Conservation (phyloP, 2,113 vertebrate species). For the Symphodus melops region DNA sequence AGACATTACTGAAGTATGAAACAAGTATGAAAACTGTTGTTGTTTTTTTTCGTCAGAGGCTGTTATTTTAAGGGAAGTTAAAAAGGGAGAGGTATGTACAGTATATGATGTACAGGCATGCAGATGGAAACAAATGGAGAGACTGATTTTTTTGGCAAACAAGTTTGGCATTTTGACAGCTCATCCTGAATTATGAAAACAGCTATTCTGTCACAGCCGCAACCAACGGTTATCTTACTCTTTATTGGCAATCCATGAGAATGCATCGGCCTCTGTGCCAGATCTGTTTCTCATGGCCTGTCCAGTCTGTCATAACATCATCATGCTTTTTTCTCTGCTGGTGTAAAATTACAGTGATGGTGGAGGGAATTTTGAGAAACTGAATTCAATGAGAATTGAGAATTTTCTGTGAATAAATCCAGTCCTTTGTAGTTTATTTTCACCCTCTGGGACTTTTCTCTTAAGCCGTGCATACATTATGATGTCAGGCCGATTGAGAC, state of each 20-base stretch:
- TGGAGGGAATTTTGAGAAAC: neutral
- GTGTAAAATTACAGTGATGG: neutral
- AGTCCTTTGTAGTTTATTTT: no score
- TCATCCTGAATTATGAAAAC: conserved; percentile 53
- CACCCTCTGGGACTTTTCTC: no score
- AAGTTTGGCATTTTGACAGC: conserved; percentile 15
- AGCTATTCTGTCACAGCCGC: conserved; percentile 38
- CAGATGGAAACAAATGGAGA: conserved; percentile 13
- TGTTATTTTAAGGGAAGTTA: neutral
- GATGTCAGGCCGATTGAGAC: no score
- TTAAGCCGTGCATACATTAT: no score
- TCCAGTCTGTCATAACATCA: conserved; percentile 32
- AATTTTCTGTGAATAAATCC: no score
- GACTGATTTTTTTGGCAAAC: conserved; percentile 5
- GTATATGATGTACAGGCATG: conserved; percentile 46
- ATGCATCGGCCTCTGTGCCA: conserved; percentile 48
- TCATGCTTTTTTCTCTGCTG: conserved; percentile 30
- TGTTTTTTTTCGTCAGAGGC: neutral
- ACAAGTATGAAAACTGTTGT: conserved; percentile 16
- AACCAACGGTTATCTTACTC: conserved; percentile 35
- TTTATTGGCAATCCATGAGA: conserved; percentile 49
- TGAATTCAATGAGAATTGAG: no score
- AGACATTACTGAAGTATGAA: conserved; percentile 32
- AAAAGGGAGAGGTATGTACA: conserved; percentile 2
- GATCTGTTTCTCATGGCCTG: conserved; percentile 43